Evolutionary conservation across 2,797 vertebrate species (phyloP).

Genomic region (Salarias fasciatus): DNA sequence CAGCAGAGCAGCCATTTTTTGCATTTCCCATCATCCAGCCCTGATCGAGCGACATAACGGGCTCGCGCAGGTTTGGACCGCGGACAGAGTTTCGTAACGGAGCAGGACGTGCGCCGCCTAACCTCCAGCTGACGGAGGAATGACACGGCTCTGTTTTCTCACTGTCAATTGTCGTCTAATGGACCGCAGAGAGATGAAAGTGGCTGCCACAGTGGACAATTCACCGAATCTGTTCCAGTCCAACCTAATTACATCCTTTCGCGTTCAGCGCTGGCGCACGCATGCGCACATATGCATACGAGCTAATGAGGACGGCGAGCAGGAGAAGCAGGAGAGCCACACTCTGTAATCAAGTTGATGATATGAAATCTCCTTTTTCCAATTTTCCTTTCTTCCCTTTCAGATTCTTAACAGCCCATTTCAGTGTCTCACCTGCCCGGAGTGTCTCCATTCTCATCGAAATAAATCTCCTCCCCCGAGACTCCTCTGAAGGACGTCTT

Average conservation of each 20-base stretch:
- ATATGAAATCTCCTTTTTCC: too few relatives aligned
- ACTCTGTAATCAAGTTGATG: slow-evolving; percentile 6
- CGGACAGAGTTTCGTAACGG: slow-evolving; percentile 38
- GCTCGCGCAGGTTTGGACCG: slow-evolving; percentile 14
- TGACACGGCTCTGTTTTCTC: slow-evolving; percentile 59
- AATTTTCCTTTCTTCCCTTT: slow-evolving; percentile 10
- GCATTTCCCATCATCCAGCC: slow-evolving; percentile 32
- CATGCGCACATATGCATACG: slow-evolving; percentile 18
- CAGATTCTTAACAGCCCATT: not conserved
- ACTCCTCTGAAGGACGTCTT: slow-evolving; percentile 94
- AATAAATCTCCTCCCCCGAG: slow-evolving; percentile 97
- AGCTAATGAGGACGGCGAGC: slow-evolving; percentile 52
- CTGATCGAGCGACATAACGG: slow-evolving; percentile 32
- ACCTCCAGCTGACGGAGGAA: slow-evolving; percentile 56
- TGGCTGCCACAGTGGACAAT: slow-evolving; percentile 60
- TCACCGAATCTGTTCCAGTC: slow-evolving; percentile 79
- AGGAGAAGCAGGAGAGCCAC: slow-evolving; percentile 13
- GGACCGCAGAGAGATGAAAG: slow-evolving; percentile 67
- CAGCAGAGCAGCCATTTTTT: slow-evolving; percentile 32
- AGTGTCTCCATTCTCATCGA: slow-evolving; percentile 97
- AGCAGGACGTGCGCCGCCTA: slow-evolving; percentile 42
- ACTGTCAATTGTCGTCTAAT: slow-evolving; percentile 66
- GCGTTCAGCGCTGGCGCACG: slow-evolving; percentile 42
- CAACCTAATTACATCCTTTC: slow-evolving; percentile 73
- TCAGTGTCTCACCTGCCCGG: slow-evolving; percentile 90